phyloP scores from a whole-genome alignment of 2,113 vertebrate species.

The Chloropsis cyanopogon region DNA sequence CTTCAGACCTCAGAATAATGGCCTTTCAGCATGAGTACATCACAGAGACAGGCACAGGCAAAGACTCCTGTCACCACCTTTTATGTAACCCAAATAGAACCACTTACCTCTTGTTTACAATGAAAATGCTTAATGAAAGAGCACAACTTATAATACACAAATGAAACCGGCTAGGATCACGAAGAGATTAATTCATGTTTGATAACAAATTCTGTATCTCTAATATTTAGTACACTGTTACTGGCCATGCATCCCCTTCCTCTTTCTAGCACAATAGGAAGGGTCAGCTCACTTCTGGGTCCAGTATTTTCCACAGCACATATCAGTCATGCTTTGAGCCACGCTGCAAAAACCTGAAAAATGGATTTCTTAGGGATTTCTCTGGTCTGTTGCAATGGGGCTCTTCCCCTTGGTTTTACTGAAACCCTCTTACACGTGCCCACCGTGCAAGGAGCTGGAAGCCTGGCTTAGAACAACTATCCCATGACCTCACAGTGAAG shows the following conservation, averaged over 20 bases:
- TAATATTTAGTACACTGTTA: background rate
- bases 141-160: background rate
- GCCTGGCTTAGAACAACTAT: background rate
- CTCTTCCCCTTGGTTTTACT: background rate
- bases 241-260: rapidly evolving
- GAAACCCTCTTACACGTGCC: background rate
- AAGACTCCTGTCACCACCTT: background rate
- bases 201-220: background rate
- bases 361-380: background rate
- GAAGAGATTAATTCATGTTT: background rate
- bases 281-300: background rate
- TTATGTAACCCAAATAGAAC: background rate
- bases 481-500: background rate
- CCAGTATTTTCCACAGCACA: background rate
- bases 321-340: background rate
- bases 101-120: background rate
- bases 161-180: background rate
- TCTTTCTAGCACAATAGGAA: background rate
- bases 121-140: background rate
- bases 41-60: background rate
- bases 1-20: background rate
- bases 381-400: background rate
- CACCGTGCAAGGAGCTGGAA: background rate
- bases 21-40: background rate
- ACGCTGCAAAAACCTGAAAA: background rate